Evolutionary conservation across 2,113 vertebrate genomes (phyloP).

Genomic region (Capreolus pygargus): DNA sequence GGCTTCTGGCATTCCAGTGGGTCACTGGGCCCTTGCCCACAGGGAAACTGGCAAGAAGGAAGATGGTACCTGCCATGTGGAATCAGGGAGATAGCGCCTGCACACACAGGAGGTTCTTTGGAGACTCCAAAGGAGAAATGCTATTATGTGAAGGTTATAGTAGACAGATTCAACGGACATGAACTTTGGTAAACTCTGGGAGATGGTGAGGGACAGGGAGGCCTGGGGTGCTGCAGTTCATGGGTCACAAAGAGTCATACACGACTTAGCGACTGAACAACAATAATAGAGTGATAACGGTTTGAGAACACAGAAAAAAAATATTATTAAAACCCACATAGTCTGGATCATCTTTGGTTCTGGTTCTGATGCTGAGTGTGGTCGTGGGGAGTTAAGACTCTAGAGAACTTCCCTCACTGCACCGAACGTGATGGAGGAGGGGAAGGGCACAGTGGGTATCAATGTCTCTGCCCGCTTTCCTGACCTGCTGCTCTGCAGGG

Average conservation of each 20-base stretch:
- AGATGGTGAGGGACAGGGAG: not conserved
- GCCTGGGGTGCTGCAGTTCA: not conserved
- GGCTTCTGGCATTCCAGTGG: not conserved
- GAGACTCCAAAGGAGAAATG: not conserved
- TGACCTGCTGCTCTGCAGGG: not conserved
- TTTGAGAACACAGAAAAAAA: not conserved
- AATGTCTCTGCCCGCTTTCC: not conserved
- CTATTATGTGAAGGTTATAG: not conserved
- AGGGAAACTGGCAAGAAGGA: not conserved
- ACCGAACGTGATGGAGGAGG: not conserved
- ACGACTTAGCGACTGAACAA: not conserved
- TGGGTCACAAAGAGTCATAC: not conserved
- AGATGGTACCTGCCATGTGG: not conserved
- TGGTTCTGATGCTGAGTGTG: not conserved
- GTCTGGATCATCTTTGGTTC: not conserved
- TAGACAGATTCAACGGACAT: not conserved
- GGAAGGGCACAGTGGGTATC: not conserved
- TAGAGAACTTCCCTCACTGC: not conserved
- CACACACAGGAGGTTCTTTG: not conserved
- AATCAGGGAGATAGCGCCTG: not conserved
- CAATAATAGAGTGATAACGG: accelerated
- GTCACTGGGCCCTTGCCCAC: not conserved
- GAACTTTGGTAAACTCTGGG: not conserved
- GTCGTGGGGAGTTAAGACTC: not conserved
- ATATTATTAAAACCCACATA: not conserved